Evolutionary conservation across 2,113 vertebrate genomes (phyloP).

Genomic region (Nerophis lumbriciformis): DNA sequence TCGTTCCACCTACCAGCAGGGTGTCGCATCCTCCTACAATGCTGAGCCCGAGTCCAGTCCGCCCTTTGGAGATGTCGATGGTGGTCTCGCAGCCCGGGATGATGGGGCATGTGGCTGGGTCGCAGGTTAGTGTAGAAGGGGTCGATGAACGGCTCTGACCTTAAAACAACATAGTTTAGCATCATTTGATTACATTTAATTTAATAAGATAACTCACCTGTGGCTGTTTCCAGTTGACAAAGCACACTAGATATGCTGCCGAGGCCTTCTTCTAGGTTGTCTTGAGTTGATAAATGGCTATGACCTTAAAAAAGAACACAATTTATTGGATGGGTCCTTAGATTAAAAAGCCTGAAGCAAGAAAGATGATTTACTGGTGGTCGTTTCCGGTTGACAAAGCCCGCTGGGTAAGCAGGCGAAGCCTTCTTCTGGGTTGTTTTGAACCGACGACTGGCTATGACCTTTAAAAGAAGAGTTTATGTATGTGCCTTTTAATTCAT

Average conservation of each 20-base stretch:
- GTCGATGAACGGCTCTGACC: conserved; percentile 86
- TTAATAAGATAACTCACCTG: conserved; percentile 1
- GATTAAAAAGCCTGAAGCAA: no score
- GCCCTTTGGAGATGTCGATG: conserved; percentile 94
- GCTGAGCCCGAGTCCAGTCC: conserved; percentile 92
- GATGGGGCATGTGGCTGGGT: conserved; percentile 90
- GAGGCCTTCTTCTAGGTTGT: no score
- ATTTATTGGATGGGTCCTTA: no score
- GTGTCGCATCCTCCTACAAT: conserved; percentile 97
- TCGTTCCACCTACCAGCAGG: conserved; percentile 76
- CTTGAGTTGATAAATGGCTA: no score
- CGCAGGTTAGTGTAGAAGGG: conserved; percentile 79
- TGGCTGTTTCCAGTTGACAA: background rate
- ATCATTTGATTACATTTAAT: background rate
- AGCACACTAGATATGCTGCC: no score
- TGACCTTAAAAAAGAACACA: no score
- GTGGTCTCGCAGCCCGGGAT: conserved; percentile 97
- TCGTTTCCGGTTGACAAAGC: no score
- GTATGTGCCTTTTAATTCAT: background rate
- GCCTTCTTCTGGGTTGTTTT: no score
- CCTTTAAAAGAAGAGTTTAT: background rate
- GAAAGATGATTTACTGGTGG: no score
- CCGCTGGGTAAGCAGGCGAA: no score
- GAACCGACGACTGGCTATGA: background rate
- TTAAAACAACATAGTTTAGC: conserved; percentile 32